Conservation (phyloP, 2,113 vertebrate species). For the Antennarius striatus region DNA sequence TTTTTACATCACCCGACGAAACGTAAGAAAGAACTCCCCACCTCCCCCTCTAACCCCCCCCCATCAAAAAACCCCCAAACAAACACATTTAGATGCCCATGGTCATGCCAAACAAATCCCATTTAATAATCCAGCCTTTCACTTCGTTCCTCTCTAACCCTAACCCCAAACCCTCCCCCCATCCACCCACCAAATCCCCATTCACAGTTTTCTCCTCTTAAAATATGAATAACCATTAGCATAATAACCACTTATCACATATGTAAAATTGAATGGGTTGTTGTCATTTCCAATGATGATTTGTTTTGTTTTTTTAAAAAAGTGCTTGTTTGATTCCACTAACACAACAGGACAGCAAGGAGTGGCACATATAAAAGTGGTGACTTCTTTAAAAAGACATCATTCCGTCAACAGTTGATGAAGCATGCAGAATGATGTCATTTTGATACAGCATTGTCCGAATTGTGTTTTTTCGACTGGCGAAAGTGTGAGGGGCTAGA, state of each 20-base stretch:
- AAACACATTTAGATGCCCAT: slow-evolving; percentile 71
- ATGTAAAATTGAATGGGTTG: slow-evolving; percentile 66
- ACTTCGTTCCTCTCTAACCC: not conserved
- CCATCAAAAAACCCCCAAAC: slow-evolving; percentile 34
- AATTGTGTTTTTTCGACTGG: not conserved
- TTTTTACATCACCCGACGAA: slow-evolving; percentile 72
- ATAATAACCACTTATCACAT: slow-evolving; percentile 64
- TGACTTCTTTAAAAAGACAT: slow-evolving; percentile 23
- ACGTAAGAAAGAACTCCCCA: slow-evolving; percentile 34
- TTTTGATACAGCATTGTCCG: slow-evolving; percentile 12
- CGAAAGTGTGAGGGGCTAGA: slow-evolving; percentile 10
- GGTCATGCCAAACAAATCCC: slow-evolving; percentile 56
- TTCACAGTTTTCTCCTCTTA: slow-evolving; percentile 82
- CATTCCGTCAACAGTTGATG: slow-evolving; percentile 26
- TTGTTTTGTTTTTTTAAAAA: slow-evolving; percentile 57
- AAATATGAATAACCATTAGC: slow-evolving; percentile 66
- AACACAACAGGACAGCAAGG: slow-evolving; percentile 68
- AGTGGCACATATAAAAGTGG: slow-evolving; percentile 51
- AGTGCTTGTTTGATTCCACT: slow-evolving; percentile 82
- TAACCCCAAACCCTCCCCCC: slow-evolving; percentile 1
- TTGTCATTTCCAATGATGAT: slow-evolving; percentile 73
- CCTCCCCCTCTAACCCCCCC: not conserved
- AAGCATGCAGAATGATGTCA: slow-evolving; percentile 7
- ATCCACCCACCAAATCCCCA: slow-evolving; percentile 16
- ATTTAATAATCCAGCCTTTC: slow-evolving; percentile 12